A percentile compares a stretch with the other conserved stretches of the same genome.
phyloP scores from a whole-genome alignment of 1,140 invertebrate species.

The Scylla paramamosain region DNA sequence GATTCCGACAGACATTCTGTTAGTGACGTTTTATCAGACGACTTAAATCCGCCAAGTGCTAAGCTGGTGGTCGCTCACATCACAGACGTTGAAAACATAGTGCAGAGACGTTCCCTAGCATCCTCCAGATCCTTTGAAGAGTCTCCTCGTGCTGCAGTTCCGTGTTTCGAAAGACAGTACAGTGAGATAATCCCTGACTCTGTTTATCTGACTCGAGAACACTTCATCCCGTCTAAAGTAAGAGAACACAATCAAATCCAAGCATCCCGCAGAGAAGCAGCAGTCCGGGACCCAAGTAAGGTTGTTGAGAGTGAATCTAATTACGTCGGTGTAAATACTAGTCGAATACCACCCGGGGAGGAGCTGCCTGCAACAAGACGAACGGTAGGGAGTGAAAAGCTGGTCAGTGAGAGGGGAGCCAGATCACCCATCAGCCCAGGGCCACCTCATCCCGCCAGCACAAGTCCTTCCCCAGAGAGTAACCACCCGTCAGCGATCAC shows the following conservation, averaged over 20 bases:
- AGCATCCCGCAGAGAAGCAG: slow-evolving; percentile 23
- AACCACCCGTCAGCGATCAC: slow-evolving; percentile 61
- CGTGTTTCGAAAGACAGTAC: slow-evolving; percentile 72
- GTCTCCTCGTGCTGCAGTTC: not conserved
- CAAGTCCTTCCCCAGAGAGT: slow-evolving; percentile 56
- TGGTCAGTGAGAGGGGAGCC: not conserved
- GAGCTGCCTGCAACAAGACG: slow-evolving; percentile 37
- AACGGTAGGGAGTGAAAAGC: not conserved
- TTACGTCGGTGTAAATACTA: slow-evolving; percentile 40
- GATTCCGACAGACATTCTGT: slow-evolving; percentile 77
- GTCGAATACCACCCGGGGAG: slow-evolving; percentile 51
- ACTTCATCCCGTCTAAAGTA: slow-evolving; percentile 57
- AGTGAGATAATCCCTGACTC: slow-evolving; percentile 76
- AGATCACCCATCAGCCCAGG: not conserved
- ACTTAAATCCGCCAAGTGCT: slow-evolving; percentile 68
- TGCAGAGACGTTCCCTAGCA: slow-evolving; percentile 71
- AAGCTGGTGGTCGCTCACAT: slow-evolving; percentile 73
- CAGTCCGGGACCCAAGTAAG: slow-evolving; percentile 35
- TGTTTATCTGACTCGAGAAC: slow-evolving; percentile 66
- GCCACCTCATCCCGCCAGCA: not conserved
- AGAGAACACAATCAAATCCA: slow-evolving; percentile 50
- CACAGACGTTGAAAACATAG: slow-evolving; percentile 73
- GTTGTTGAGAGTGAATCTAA: slow-evolving; percentile 65
- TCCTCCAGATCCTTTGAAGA: slow-evolving; percentile 75
- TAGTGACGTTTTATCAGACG: slow-evolving; percentile 72